Conservation (phyloP, 2,113 vertebrate genomes). For the Bubo blakistoni region DNA sequence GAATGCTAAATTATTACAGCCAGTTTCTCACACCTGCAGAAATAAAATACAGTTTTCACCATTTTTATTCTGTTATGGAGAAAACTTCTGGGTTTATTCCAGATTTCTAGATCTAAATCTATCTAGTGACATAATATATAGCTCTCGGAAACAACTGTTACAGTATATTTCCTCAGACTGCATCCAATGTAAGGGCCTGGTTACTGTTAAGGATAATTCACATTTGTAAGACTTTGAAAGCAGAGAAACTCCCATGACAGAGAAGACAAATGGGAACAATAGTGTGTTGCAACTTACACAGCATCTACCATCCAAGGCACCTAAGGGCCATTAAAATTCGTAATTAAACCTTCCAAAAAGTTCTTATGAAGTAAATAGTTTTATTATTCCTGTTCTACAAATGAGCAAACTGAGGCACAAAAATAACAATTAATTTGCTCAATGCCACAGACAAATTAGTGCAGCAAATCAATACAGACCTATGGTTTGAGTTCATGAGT, state of each 20-base stretch:
- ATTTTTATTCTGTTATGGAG: conserved; percentile 39
- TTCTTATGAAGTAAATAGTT: background rate
- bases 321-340: background rate
- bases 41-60: conserved; percentile 39
- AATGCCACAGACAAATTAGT: background rate
- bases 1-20: conserved; percentile 38
- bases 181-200: background rate
- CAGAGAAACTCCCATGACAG: background rate
- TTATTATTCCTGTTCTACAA: background rate
- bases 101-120: conserved; percentile 32
- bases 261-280: conserved; percentile 3
- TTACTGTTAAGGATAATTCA: background rate
- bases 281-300: background rate
- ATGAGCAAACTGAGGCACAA: background rate
- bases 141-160: background rate
- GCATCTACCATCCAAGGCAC: background rate
- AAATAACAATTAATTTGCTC: background rate
- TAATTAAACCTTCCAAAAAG: background rate
- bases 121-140: background rate
- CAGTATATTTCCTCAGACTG: background rate
- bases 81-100: conserved; percentile 13
- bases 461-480: background rate
- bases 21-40: conserved; percentile 20
- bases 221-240: background rate
- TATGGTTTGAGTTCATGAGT: background rate